These are phyloP conservation scores for Sminthurides bifidus DNA, from an alignment of 1,140 invertebrate species.

Conservation along the genomic window DNA sequence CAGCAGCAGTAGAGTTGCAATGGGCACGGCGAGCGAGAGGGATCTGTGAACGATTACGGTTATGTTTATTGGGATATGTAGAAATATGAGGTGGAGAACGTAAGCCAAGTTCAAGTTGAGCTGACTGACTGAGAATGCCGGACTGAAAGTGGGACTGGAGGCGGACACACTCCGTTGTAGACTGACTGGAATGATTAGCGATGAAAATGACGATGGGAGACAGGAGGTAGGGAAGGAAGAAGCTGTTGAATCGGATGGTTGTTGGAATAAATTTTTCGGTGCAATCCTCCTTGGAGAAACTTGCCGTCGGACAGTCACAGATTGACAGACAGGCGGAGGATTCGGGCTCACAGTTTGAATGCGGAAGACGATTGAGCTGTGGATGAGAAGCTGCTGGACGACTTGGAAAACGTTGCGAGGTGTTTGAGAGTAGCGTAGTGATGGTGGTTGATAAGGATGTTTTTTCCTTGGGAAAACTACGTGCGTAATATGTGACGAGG, in stretches of 20 bases:
- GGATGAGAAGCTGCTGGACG: neutral
- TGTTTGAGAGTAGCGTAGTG: neutral
- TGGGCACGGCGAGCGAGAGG: too few relatives aligned
- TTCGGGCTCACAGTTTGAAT: neutral
- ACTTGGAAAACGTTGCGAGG: neutral
- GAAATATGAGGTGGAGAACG: conserved; percentile 1
- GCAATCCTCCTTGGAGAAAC: neutral
- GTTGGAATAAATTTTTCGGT: too few relatives aligned
- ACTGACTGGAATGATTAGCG: neutral
- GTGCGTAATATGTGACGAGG: conserved; percentile 21
- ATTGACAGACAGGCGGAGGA: neutral
- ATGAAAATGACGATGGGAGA: neutral
- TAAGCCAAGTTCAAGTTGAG: conserved; percentile 1
- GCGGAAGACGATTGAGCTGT: neutral
- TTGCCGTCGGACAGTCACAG: neutral
- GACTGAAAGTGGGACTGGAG: too few relatives aligned
- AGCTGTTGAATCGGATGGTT: too few relatives aligned
- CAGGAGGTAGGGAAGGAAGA: neutral
- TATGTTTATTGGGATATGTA: too few relatives aligned
- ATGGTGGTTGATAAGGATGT: too few relatives aligned
- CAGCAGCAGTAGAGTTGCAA: too few relatives aligned
- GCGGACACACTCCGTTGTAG: too few relatives aligned
- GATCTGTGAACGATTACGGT: too few relatives aligned
- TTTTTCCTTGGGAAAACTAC: too few relatives aligned
- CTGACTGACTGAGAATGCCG: too few relatives aligned